phyloP scores from a whole-genome alignment of 2,888 invertebrate genomes.

The Heliconius erato region DNA sequence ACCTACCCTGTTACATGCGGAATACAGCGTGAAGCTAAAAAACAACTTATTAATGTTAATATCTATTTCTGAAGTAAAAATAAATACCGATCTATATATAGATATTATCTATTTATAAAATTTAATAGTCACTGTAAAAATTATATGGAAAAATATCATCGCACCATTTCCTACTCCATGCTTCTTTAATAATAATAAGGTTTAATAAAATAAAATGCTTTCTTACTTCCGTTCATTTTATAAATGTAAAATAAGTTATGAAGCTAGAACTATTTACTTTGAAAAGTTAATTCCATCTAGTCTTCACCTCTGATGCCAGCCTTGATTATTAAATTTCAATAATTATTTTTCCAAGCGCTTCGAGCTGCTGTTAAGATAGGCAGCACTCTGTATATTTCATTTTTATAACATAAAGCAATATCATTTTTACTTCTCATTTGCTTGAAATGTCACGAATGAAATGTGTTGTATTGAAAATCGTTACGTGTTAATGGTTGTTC shows the following conservation, averaged over 20 bases:
- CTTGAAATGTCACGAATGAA: not conserved
- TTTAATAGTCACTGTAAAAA: not conserved
- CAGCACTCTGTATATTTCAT: not conserved
- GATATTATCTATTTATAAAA: too few relatives aligned
- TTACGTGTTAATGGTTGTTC: not conserved
- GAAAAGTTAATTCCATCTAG: not conserved
- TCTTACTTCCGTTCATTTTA: not conserved
- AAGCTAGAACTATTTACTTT: not conserved
- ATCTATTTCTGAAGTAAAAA: not conserved
- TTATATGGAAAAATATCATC: not conserved
- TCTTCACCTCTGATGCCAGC: not conserved
- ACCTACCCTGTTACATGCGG: too few relatives aligned
- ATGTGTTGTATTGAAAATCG: conserved; percentile 13
- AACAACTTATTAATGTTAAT: not conserved
- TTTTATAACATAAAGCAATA: not conserved
- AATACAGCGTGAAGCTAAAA: too few relatives aligned
- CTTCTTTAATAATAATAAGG: not conserved
- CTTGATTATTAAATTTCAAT: conserved; percentile 22
- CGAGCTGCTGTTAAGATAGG: not conserved
- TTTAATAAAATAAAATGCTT: not conserved
- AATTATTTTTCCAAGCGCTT: not conserved
- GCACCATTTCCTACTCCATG: not conserved
- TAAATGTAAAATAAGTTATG: not conserved
- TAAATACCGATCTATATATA: too few relatives aligned
- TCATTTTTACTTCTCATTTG: conserved; percentile 10